Base-by-base conservation (phyloP, 2,797 vertebrate genomes). In the Characodon lateralis region DNA sequence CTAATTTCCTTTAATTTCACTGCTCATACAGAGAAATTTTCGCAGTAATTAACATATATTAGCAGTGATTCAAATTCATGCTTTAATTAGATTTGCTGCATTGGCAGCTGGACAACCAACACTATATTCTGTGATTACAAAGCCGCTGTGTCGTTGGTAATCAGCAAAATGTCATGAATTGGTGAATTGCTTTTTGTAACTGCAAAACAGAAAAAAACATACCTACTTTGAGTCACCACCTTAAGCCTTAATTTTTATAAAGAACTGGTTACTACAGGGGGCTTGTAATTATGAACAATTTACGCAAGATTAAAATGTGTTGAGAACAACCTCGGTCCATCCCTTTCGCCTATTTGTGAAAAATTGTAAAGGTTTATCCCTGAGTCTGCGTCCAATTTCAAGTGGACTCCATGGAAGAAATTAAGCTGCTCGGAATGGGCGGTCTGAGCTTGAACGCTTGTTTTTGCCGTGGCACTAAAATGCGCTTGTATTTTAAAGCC, bases 401-500 rank as follows among this genome's bases (percentile, higher is more conserved):
- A 22, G 6, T 55, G 22, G 53, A 22, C 53, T 55, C 22, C 20
- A 55, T 55, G 10, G n/a, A 22, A 22, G 31, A 39, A 22, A 39
- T 10, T 13, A 39, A 65, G 35, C 20, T 22, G 35, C 31, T 4
- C 35, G 3, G 31, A 22, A 39, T 65, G 13, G 6, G 6, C 24
- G 55, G 5, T 18, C 59, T 35, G 14, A 20, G 31, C 7, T 18
- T 63, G 28, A 20, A 63, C 14, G 31, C 31, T 63, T 63, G 28
- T 63, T 65, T 41, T 65, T 65, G 31, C 35, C 22, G 20, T 65
- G 48, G 70, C 78, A 43, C 51, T 56, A 26, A 35, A 51, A 70
- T 46, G 56, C 46, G 12, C 24, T 58, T 71, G 43, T 66, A 70
- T 85, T 83, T 83, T 56, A 28, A 28, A 80, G 48, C 46, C 43